These are phyloP conservation scores for Megathymus violae DNA, from an alignment of 1,140 invertebrate species.

Conservation along the genomic window DNA sequence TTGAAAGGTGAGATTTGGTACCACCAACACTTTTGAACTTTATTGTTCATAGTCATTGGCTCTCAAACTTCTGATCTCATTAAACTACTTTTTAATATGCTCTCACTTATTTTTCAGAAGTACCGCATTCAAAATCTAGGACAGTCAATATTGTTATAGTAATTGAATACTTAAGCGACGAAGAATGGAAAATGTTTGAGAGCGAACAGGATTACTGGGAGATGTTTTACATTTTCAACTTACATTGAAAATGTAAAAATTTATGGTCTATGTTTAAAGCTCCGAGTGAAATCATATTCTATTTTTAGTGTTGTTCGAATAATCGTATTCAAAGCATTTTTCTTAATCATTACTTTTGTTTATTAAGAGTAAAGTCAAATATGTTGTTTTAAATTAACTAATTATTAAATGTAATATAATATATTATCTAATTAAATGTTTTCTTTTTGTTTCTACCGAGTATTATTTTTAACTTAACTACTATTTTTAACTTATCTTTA, in stretches of 20 bases:
- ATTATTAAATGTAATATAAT: too few relatives aligned
- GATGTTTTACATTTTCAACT: slow-evolving; percentile 9
- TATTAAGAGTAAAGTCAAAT: too few relatives aligned
- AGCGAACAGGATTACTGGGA: neutral
- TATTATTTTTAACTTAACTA: too few relatives aligned
- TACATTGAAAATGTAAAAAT: neutral
- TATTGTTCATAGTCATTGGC: neutral
- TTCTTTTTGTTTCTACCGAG: too few relatives aligned
- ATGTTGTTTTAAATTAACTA: too few relatives aligned
- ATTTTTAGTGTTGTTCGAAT: too few relatives aligned
- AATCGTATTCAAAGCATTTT: too few relatives aligned
- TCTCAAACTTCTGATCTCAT: slow-evolving; percentile 1
- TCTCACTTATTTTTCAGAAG: slow-evolving; percentile 3
- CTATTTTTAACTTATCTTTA: too few relatives aligned
- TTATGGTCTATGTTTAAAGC: neutral
- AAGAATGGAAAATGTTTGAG: slow-evolving; percentile 23
- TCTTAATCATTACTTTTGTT: too few relatives aligned
- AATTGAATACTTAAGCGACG: slow-evolving; percentile 21
- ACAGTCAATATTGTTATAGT: slow-evolving; percentile 15
- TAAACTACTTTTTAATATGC: slow-evolving; percentile 8
- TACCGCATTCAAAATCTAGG: slow-evolving; percentile 15
- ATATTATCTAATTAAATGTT: too few relatives aligned
- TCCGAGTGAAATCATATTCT: neutral
- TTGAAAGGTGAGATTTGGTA: too few relatives aligned
- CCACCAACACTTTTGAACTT: too few relatives aligned